Conservation (phyloP, 1,140 invertebrate species). For the Zelostemma sp. region DNA sequence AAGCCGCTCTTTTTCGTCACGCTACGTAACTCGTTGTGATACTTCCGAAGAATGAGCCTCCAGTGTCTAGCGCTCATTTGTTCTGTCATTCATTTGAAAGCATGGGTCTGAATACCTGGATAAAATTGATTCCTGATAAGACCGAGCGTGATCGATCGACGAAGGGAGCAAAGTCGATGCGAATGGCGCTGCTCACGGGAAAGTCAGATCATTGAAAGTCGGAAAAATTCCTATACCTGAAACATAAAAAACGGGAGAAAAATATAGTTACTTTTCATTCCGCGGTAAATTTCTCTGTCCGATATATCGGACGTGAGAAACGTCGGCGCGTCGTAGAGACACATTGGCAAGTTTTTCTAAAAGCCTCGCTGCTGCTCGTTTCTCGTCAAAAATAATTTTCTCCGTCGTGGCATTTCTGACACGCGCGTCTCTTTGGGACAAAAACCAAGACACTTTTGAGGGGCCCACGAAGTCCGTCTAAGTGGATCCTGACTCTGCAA, state of each 20-base stretch:
- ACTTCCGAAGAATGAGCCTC: slow-evolving; percentile 35
- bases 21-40: slow-evolving; percentile 34
- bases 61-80: slow-evolving; percentile 35
- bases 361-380: too few species aligned
- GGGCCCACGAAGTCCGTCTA: slow-evolving; percentile 41
- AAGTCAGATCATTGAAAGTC: too few species aligned
- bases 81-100: slow-evolving; percentile 43
- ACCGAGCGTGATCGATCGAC: slow-evolving; percentile 33
- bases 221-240: too few species aligned
- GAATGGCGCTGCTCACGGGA: slow-evolving; percentile 16
- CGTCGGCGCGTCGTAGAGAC: slow-evolving; percentile 64
- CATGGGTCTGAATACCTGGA: slow-evolving; percentile 23
- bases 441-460: slow-evolving; percentile 32
- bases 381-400: too few species aligned
- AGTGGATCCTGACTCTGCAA: slow-evolving; percentile 63
- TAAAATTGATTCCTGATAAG: slow-evolving; percentile 44
- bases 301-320: too few species aligned
- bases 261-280: background rate
- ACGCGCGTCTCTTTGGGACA: slow-evolving; percentile 50
- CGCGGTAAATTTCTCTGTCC: too few species aligned
- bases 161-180: slow-evolving; percentile 29
- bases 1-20: slow-evolving; percentile 31
- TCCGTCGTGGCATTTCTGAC: slow-evolving; percentile 52
- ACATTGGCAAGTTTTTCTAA: too few species aligned
- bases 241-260: background rate